phyloP scores from a whole-genome alignment of 2,888 invertebrate species.

The Uloborus plumipes region DNA sequence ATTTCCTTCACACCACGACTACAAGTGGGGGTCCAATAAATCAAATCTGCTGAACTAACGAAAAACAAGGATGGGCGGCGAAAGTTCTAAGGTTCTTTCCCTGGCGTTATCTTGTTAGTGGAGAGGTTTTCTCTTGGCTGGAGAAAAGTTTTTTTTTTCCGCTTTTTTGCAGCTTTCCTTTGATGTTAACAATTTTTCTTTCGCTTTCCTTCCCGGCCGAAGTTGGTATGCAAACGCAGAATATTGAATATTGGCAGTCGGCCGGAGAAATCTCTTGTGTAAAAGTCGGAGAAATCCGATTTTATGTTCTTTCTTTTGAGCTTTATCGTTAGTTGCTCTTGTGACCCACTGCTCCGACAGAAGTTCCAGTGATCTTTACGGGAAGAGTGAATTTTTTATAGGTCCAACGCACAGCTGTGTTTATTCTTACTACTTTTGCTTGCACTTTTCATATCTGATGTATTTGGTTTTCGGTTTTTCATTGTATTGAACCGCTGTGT shows the following conservation, averaged over 20 bases:
- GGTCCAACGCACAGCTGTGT: not conserved
- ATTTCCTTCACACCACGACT: not conserved
- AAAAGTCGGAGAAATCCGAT: constrained; percentile 47
- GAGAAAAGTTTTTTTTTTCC: not conserved
- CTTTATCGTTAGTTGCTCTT: constrained; percentile 15
- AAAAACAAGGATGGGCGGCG: not conserved
- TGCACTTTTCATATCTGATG: too few relatives aligned
- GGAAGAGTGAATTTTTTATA: constrained; percentile 22
- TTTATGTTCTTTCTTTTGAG: constrained; percentile 22
- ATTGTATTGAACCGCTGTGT: too few relatives aligned
- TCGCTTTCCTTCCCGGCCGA: not conserved
- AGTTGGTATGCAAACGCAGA: constrained; percentile 57
- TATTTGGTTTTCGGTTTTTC: too few relatives aligned
- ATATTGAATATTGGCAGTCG: constrained; percentile 61
- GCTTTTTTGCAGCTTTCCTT: constrained; percentile 11
- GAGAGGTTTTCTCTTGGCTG: not conserved
- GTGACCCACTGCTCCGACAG: too few relatives aligned
- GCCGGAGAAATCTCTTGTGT: constrained; percentile 17
- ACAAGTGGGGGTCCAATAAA: constrained; percentile 13
- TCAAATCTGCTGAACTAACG: constrained; percentile 3
- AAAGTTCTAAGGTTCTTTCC: not conserved
- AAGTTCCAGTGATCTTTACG: too few relatives aligned
- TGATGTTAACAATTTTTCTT: constrained; percentile 51
- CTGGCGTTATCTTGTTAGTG: constrained; percentile 50
- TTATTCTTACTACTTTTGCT: too few relatives aligned